Evolutionary conservation across 2,797 vertebrate species (phyloP).

Genomic region (Florisuga fusca): DNA sequence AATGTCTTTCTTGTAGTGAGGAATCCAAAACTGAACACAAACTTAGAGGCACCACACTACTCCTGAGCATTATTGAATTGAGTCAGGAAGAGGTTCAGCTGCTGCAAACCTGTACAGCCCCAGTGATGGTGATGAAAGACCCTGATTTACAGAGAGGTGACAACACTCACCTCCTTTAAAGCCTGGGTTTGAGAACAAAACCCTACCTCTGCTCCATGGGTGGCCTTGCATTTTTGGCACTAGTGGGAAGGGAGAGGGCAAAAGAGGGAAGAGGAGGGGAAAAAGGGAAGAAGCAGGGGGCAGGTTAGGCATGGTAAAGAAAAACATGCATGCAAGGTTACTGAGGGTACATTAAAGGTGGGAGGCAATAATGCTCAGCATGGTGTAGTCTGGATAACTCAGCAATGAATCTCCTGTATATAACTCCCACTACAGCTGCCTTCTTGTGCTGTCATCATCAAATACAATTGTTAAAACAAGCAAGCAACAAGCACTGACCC

Average conservation of each 20-base stretch:
- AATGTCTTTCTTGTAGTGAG: too few relatives aligned
- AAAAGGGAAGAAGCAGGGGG: too few relatives aligned
- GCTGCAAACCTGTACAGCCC: neutral
- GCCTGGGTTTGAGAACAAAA: neutral
- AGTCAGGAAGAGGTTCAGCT: rapidly evolving
- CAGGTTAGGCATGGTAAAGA: neutral
- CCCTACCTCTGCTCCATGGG: neutral
- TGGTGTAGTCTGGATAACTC: neutral
- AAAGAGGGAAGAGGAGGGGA: neutral
- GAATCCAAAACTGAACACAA: too few relatives aligned
- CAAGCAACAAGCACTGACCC: neutral
- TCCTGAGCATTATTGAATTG: neutral
- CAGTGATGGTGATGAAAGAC: rapidly evolving
- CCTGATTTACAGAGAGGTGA: neutral
- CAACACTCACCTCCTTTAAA: neutral
- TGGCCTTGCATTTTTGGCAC: neutral
- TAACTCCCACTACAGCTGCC: neutral
- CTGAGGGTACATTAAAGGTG: neutral
- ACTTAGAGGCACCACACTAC: neutral
- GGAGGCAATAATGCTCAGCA: neutral
- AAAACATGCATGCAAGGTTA: neutral
- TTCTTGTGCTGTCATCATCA: neutral
- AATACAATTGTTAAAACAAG: neutral
- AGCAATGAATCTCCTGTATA: neutral
- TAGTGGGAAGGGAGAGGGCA: too few relatives aligned